Evolutionary conservation across 2,797 vertebrate species (phyloP).

Genomic region (Numenius phaeopus): DNA sequence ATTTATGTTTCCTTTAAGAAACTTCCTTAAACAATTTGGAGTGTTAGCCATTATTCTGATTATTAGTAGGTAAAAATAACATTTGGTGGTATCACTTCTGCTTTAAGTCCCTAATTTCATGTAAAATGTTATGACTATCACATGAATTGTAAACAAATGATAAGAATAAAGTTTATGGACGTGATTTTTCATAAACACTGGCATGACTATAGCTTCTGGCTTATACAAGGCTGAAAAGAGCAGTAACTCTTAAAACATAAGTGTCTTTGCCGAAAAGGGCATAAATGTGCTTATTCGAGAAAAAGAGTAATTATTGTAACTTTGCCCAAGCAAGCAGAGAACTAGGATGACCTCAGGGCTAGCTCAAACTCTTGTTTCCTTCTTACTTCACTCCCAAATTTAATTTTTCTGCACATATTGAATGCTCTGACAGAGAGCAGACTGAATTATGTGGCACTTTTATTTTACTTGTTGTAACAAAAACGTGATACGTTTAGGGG

Average conservation of each 20-base stretch:
- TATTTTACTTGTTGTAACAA: neutral
- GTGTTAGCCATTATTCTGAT: neutral
- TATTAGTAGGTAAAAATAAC: neutral
- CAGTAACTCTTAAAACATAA: slow-evolving; percentile 45
- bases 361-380: slow-evolving; percentile 50
- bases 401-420: slow-evolving; percentile 57
- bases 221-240: slow-evolving; percentile 5
- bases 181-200: neutral
- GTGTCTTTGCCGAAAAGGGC: slow-evolving; percentile 15
- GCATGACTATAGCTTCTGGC: neutral
- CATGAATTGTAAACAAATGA: neutral
- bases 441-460: slow-evolving; percentile 41
- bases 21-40: neutral
- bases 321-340: slow-evolving; percentile 34
- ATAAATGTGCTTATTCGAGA: slow-evolving; percentile 59
- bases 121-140: neutral
- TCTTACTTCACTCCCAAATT: slow-evolving; percentile 53
- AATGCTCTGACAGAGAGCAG: neutral
- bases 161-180: neutral
- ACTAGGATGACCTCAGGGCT: slow-evolving; percentile 54
- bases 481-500: neutral
- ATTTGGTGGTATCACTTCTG: neutral
- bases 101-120: neutral
- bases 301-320: slow-evolving; percentile 42
- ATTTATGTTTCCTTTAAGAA: neutral